phyloP scores from a whole-genome alignment of 2,797 vertebrate species.

The Oceanodroma leucorhoa region DNA sequence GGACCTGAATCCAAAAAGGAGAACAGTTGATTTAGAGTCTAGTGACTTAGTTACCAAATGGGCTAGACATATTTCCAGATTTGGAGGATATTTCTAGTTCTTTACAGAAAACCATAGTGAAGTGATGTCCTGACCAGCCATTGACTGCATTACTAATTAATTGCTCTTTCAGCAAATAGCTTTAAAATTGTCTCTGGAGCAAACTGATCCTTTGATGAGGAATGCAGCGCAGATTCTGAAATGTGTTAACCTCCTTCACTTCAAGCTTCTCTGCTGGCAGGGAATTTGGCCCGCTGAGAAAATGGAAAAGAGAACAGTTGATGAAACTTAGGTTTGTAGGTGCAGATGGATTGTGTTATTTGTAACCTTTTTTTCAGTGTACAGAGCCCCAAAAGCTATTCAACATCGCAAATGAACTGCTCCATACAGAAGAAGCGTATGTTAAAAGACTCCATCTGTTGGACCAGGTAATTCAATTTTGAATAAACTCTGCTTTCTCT shows the following conservation, averaged over 20 bases:
- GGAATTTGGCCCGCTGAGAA: background rate
- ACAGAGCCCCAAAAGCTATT: slow-evolving; percentile 89
- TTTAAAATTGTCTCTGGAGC: background rate
- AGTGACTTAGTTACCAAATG: background rate
- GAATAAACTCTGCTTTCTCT: background rate
- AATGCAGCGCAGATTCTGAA: background rate
- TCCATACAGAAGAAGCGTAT: slow-evolving; percentile 94
- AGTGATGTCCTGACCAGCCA: background rate
- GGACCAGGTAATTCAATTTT: slow-evolving; percentile 86
- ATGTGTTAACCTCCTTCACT: background rate
- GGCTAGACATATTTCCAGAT: background rate
- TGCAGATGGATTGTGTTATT: background rate
- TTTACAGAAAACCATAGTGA: background rate
- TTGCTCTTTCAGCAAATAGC: background rate
- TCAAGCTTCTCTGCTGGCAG: background rate
- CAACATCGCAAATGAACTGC: slow-evolving; percentile 94
- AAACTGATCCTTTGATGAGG: background rate
- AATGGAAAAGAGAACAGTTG: background rate
- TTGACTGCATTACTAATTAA: background rate
- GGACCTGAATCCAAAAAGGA: background rate
- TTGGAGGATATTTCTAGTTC: background rate
- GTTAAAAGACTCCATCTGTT: slow-evolving; percentile 93
- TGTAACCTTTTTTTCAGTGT: slow-evolving; percentile 74
- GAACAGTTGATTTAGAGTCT: background rate
- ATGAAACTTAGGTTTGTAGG: background rate